These are phyloP conservation scores for Pammene fasciana DNA, from an alignment of 2,888 invertebrate species.

Conservation along the genomic window DNA sequence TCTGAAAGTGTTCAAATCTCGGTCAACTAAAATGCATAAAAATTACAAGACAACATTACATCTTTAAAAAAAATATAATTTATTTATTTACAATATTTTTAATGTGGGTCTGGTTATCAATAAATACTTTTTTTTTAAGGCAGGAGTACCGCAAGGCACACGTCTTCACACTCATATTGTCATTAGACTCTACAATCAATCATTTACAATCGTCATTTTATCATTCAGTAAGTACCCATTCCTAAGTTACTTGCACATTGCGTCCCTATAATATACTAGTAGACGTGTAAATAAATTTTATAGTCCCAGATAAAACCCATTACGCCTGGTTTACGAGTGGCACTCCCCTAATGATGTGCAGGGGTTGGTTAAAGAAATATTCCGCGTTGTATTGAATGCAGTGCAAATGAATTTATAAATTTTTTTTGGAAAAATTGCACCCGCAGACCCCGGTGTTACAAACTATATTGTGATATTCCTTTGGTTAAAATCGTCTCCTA, in stretches of 20 bases:
- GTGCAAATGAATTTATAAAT: conserved; percentile 39
- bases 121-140: too few relatives aligned
- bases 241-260: conserved; percentile 55
- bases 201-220: conserved; percentile 45
- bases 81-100: too few relatives aligned
- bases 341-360: conserved; percentile 78
- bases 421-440: conserved; percentile 12
- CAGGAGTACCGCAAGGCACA: too few relatives aligned
- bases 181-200: too few relatives aligned
- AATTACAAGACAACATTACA: too few relatives aligned
- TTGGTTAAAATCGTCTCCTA: background rate
- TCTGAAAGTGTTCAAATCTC: background rate
- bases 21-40: too few relatives aligned
- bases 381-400: conserved; percentile 37
- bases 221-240: conserved; percentile 31
- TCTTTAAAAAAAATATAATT: too few relatives aligned
- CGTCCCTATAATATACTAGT: conserved; percentile 61
- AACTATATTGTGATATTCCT: conserved; percentile 17
- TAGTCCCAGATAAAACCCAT: conserved; percentile 78
- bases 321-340: conserved; percentile 74
- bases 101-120: too few relatives aligned
- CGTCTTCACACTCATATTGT: too few relatives aligned
- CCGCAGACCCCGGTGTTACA: conserved; percentile 15
- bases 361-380: conserved; percentile 49
- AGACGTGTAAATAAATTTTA: conserved; percentile 79